Base-by-base conservation (phyloP, 2,797 vertebrate species). In the Telmatherina bonti region DNA sequence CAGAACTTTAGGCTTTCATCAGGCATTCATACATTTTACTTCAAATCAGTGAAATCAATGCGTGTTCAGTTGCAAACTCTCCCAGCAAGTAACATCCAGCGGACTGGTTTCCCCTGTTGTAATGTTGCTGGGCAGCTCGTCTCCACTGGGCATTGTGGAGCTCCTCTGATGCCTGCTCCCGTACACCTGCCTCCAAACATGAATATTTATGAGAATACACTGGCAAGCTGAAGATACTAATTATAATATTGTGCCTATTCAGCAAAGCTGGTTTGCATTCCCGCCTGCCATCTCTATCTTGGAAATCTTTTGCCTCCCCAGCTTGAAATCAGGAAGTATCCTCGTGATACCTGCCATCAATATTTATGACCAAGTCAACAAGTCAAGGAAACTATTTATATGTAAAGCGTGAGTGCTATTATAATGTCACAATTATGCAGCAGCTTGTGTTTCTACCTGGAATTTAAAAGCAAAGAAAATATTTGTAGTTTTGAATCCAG, bases 151-250 rank as follows among this genome's bases (percentile, higher is more conserved):
- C 74, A 70, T 70, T n/a, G 4, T 53, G 62, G 78, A 85, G 58
- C 67, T 6, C 74, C 66, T 85, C 67, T 73, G 75, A 84, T 66
- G 81, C 80, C 67, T 86, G 67, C 64, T 60, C 65, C 49, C 33
- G 68, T 36, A 60, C 82, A 88, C 81, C 87, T 87, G 83, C 60
- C 67, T 68, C 67, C 9, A 24, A 8, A 43, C 62, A 80, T 91
- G 81, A 86, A 92, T 92, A 92, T 93, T 90, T 79, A 91, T 89
- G 53, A 74, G 56, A 76, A 60, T 35, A 70, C 30, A 75, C 62
- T 67, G 67, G 68, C 58, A 84, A 65, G 85, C 57, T 43, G 35
- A 79, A 89, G 83, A 81, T 74, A 55, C 79, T 88, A 89, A 89
- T 91, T 89, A 87, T 68, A 84, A 87, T 77, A 85, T 66, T 52